Evolutionary conservation across 2,888 invertebrate genomes (phyloP).

Genomic region (Muschampia plurimacula): DNA sequence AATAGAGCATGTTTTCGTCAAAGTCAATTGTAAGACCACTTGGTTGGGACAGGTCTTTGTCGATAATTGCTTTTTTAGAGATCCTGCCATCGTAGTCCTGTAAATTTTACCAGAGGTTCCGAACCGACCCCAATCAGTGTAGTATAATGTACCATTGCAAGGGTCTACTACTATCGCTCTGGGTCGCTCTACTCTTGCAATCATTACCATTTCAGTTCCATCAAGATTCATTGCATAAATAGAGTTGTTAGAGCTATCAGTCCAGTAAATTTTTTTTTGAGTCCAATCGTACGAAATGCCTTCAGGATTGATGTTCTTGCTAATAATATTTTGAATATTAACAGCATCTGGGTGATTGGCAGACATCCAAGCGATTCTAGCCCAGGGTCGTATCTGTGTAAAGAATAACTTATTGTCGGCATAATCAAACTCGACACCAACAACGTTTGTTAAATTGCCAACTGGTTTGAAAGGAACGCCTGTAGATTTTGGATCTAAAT

Average conservation of each 20-base stretch:
- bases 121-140: slow-evolving; percentile 98
- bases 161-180: slow-evolving; percentile 98
- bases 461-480: slow-evolving; percentile 94
- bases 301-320: slow-evolving; percentile 95
- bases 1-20: slow-evolving; percentile 96
- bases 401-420: slow-evolving; percentile 94
- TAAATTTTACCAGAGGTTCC: slow-evolving; percentile 97
- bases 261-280: slow-evolving; percentile 98
- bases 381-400: slow-evolving; percentile 97
- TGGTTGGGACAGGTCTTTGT: slow-evolving; percentile 96
- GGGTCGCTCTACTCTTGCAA: slow-evolving; percentile 96
- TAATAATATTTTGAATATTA: slow-evolving; percentile 89
- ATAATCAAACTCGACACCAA: slow-evolving; percentile 98
- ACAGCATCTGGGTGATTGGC: slow-evolving; percentile 88
- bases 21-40: slow-evolving; percentile 98
- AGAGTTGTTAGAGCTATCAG: slow-evolving; percentile 97
- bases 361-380: slow-evolving; percentile 93
- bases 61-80: slow-evolving; percentile 95
- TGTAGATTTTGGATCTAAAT: slow-evolving; percentile 93
- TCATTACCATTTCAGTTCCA: slow-evolving; percentile 94
- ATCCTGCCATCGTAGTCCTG: slow-evolving; percentile 98
- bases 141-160: slow-evolving; percentile 97
- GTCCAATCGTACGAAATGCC: slow-evolving; percentile 99
- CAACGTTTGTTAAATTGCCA: slow-evolving; percentile 95
- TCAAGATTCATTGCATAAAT: slow-evolving; percentile 98